These are phyloP conservation scores for Augiades crinisus DNA, from an alignment of 2,888 invertebrate species.

Conservation along the genomic window DNA sequence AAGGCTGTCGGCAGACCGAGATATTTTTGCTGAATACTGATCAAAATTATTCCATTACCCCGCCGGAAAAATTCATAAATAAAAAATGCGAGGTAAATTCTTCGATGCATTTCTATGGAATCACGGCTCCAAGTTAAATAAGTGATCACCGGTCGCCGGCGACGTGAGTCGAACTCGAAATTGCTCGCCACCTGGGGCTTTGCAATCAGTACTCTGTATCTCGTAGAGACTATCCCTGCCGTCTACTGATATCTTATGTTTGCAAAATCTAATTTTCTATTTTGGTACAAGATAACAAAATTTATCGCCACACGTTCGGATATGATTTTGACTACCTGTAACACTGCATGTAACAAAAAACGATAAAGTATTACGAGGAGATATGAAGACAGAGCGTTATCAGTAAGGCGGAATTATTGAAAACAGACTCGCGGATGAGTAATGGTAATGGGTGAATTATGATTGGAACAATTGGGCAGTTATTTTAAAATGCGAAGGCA, in stretches of 20 bases:
- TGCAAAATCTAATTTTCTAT: constrained; percentile 2
- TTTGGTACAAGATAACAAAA: too few relatives aligned
- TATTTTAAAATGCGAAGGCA: constrained; percentile 60
- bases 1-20: constrained; percentile 53
- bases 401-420: constrained; percentile 8
- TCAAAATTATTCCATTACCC: constrained; percentile 71
- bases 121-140: constrained; percentile 76
- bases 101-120: constrained; percentile 68
- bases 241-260: not conserved
- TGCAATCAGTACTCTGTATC: constrained; percentile 22
- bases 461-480: constrained; percentile 48
- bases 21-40: constrained; percentile 67
- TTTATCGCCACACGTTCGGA: too few relatives aligned
- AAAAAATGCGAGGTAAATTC: constrained; percentile 65
- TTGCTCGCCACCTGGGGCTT: constrained; percentile 50
- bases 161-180: constrained; percentile 63
- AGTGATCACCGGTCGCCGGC: constrained; percentile 69
- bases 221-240: constrained; percentile 18
- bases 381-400: not conserved
- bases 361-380: not conserved
- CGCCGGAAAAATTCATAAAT: constrained; percentile 71
- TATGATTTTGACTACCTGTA: too few relatives aligned
- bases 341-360: too few relatives aligned
- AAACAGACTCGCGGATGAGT: constrained; percentile 12
- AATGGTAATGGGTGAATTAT: constrained; percentile 17